Evolutionary conservation across 2,113 vertebrate species (phyloP).

Genomic region (Lonchura striata): DNA sequence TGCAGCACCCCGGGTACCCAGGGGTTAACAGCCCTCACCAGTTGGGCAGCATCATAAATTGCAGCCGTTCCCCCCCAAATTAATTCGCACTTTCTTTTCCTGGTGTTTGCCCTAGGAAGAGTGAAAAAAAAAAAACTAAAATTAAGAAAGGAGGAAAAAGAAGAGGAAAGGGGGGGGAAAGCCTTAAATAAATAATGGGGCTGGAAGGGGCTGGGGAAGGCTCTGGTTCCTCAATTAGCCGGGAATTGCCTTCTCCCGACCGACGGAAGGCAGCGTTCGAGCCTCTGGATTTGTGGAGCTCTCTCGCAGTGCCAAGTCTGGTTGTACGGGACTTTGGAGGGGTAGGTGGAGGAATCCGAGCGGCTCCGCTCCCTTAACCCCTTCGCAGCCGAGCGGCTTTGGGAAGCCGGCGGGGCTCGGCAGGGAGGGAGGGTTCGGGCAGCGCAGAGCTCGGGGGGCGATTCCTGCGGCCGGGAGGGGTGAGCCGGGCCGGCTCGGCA

Average conservation of each 20-base stretch:
- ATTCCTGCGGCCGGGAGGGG: rapidly evolving
- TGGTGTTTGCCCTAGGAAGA: background rate
- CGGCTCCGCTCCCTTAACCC: conserved; percentile 39
- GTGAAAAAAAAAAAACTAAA: background rate
- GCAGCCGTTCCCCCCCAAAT: background rate
- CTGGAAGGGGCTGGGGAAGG: conserved; percentile 26
- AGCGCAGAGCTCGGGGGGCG: rapidly evolving
- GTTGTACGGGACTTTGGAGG: conserved; percentile 44
- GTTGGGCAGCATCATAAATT: conserved; percentile 1
- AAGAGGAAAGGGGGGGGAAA: background rate
- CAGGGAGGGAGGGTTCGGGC: background rate
- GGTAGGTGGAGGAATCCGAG: conserved; percentile 50
- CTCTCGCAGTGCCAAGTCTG: conserved; percentile 65
- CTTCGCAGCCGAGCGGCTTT: background rate
- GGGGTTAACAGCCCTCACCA: background rate
- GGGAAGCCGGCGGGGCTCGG: no score
- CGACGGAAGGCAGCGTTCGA: conserved; percentile 55
- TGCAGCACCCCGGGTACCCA: background rate
- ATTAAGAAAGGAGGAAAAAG: background rate
- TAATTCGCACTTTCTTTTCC: conserved; percentile 49
- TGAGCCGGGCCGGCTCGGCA: rapidly evolving
- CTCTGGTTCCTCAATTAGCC: conserved; percentile 71
- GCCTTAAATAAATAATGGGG: background rate
- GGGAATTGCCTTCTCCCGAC: conserved; percentile 52
- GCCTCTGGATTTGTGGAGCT: conserved; percentile 66